These are phyloP conservation scores for Camponotus vicinus DNA, from an alignment of 1,140 invertebrate genomes.

Conservation along the genomic window DNA sequence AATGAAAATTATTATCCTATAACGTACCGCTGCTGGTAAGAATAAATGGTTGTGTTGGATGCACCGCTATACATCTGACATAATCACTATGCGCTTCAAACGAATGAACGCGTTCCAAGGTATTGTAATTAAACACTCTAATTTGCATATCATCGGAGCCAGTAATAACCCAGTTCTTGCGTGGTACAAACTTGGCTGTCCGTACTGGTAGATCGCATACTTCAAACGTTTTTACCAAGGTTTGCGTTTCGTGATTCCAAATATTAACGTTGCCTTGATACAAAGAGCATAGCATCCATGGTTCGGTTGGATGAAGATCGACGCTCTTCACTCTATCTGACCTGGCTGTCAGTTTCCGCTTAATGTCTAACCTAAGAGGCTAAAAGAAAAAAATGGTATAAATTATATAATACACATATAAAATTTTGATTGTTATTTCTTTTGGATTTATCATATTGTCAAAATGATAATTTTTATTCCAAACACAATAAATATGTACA, in stretches of 20 bases:
- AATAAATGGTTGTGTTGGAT: constrained; percentile 98
- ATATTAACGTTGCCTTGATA: constrained; percentile 99
- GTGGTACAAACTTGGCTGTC: constrained; percentile 97
- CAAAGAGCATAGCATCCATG: constrained; percentile 99
- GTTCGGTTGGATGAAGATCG: constrained; percentile 98
- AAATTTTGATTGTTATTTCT: background rate
- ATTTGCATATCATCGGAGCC: constrained; percentile 99
- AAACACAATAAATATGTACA: background rate
- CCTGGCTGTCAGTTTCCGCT: constrained; percentile 97
- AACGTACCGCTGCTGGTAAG: constrained; percentile 97
- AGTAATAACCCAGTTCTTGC: constrained; percentile 99
- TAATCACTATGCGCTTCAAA: constrained; percentile 99
- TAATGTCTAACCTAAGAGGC: constrained; percentile 99
- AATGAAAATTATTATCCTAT: background rate
- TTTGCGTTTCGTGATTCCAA: constrained; percentile 99
- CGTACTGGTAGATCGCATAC: constrained; percentile 98
- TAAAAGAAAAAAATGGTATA: constrained; percentile 74
- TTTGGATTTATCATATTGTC: background rate
- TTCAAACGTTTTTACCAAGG: constrained; percentile 97
- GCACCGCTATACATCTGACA: constrained; percentile 97
- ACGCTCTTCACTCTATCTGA: constrained; percentile 99
- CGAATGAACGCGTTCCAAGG: constrained; percentile 96
- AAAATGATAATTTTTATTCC: background rate
- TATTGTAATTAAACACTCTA: constrained; percentile 99
- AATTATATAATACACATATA: background rate